These are phyloP conservation scores for Procambarus virginalis DNA, from an alignment of 1,140 invertebrate species.

Conservation along the genomic window DNA sequence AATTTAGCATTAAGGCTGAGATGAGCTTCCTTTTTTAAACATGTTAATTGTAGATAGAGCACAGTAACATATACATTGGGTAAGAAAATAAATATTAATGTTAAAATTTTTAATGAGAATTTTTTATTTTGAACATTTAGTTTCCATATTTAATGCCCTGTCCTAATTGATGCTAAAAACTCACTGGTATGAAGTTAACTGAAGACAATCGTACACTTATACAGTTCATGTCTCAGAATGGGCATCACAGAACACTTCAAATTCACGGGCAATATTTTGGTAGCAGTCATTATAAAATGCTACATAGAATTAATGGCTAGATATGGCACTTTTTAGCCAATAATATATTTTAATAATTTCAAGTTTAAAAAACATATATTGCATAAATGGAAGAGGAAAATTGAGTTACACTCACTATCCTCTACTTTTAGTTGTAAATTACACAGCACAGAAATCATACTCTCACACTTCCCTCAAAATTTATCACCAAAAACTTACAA, in stretches of 20 bases:
- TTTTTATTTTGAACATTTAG: background rate
- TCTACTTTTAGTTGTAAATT: background rate
- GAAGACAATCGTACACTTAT: background rate
- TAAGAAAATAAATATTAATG: too few relatives aligned
- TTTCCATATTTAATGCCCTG: background rate
- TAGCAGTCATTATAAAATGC: background rate
- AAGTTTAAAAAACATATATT: background rate
- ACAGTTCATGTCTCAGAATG: background rate
- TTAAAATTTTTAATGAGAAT: background rate
- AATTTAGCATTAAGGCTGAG: too few relatives aligned
- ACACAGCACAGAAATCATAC: background rate
- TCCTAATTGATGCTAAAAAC: background rate
- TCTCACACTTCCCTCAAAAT: background rate
- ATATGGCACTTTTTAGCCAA: background rate
- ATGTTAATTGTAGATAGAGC: too few relatives aligned
- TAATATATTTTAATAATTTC: background rate
- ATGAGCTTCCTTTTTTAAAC: too few relatives aligned
- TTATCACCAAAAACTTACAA: background rate
- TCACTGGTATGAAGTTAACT: background rate
- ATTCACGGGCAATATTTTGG: background rate
- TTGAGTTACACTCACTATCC: background rate
- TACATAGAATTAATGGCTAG: background rate
- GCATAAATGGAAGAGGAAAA: constrained; percentile 4
- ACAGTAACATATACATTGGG: too few relatives aligned
- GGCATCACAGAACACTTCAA: background rate